Evolutionary conservation across 2,797 vertebrate genomes (phyloP).

Genomic region (Lutjanus argentimaculatus): DNA sequence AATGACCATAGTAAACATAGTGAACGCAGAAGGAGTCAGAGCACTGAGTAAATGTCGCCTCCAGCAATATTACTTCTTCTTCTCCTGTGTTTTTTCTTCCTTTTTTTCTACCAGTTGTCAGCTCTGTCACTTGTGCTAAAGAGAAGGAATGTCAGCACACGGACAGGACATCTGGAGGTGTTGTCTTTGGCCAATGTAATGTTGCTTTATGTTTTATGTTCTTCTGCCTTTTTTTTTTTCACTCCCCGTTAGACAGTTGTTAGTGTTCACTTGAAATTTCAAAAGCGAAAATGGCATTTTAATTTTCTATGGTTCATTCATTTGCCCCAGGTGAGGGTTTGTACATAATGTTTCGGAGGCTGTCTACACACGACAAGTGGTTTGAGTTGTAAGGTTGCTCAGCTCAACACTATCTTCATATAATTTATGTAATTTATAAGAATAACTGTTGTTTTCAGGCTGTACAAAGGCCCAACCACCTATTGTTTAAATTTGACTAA

Average conservation of each 20-base stretch:
- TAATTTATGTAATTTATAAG: slow-evolving; percentile 40
- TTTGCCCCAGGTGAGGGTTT: slow-evolving; percentile 87
- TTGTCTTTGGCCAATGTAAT: slow-evolving; percentile 63
- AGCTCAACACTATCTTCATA: slow-evolving; percentile 9
- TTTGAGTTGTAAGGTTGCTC: slow-evolving; percentile 29
- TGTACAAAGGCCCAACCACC: slow-evolving; percentile 21
- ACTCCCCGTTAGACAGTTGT: slow-evolving; percentile 81
- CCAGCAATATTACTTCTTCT: slow-evolving; percentile 59
- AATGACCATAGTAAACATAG: slow-evolving; percentile 91
- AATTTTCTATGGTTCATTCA: slow-evolving; percentile 83
- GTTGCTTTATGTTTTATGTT: slow-evolving; percentile 67
- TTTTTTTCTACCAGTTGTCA: slow-evolving; percentile 55
- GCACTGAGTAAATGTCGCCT: slow-evolving; percentile 83
- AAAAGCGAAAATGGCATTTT: slow-evolving; percentile 79
- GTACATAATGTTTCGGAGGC: slow-evolving; percentile 88
- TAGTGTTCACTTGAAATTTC: slow-evolving; percentile 81
- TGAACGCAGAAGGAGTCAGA: slow-evolving; percentile 90
- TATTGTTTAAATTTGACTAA: slow-evolving; percentile 26
- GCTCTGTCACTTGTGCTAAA: slow-evolving; percentile 72
- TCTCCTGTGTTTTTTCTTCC: slow-evolving; percentile 56
- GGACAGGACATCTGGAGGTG: slow-evolving; percentile 59
- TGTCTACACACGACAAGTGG: slow-evolving; percentile 56
- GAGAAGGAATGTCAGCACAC: slow-evolving; percentile 59
- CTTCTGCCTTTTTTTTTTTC: slow-evolving; percentile 64
- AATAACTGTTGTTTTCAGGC: slow-evolving; percentile 24